A percentile compares a stretch with the other conserved stretches of the same genome.
phyloP scores from a whole-genome alignment of 37 sponge, comb jelly and placozoan genomes.

The Axinella damicornis region DNA sequence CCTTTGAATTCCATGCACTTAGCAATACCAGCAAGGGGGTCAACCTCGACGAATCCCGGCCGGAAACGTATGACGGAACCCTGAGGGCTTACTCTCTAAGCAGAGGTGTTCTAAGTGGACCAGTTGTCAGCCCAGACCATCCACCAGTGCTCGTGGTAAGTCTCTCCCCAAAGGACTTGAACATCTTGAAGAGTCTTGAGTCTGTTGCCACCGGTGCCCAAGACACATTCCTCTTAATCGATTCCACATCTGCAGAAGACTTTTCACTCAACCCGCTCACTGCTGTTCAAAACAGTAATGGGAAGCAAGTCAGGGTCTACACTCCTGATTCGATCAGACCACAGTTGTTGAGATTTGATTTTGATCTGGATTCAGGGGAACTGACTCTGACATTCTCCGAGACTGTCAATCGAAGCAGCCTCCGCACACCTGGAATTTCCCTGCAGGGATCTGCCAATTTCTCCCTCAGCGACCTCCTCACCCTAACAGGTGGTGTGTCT shows the following conservation, averaged over 20 bases:
- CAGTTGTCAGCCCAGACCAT: slow-evolving; percentile 57
- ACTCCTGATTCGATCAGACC: slow-evolving; percentile 72
- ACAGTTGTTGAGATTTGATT: slow-evolving; percentile 38
- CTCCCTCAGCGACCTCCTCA: slow-evolving; percentile 32
- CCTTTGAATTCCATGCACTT: slow-evolving; percentile 64
- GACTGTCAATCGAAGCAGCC: slow-evolving; percentile 74
- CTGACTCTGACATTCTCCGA: slow-evolving; percentile 82
- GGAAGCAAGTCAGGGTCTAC: slow-evolving; percentile 60
- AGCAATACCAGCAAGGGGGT: slow-evolving; percentile 34
- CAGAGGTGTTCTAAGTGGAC: slow-evolving; percentile 51
- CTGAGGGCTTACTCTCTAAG: slow-evolving; percentile 71
- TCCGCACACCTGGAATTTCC: slow-evolving; percentile 59
- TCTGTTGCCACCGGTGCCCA: slow-evolving; percentile 70
- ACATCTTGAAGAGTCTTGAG: slow-evolving; percentile 89
- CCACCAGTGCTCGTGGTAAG: slow-evolving; percentile 79
- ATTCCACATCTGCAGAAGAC: slow-evolving; percentile 47
- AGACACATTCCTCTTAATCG: slow-evolving; percentile 82
- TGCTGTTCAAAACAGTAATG: slow-evolving; percentile 27
- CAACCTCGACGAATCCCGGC: slow-evolving; percentile 47
- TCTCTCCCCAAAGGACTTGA: slow-evolving; percentile 75
- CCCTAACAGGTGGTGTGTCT: slow-evolving; percentile 77
- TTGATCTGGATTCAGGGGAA: slow-evolving; percentile 80
- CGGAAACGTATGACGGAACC: slow-evolving; percentile 54
- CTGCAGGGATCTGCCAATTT: slow-evolving; percentile 63
- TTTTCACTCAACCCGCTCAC: slow-evolving; percentile 40